Conservation (phyloP, 2,888 invertebrate species). For the Conomelus anceps region DNA sequence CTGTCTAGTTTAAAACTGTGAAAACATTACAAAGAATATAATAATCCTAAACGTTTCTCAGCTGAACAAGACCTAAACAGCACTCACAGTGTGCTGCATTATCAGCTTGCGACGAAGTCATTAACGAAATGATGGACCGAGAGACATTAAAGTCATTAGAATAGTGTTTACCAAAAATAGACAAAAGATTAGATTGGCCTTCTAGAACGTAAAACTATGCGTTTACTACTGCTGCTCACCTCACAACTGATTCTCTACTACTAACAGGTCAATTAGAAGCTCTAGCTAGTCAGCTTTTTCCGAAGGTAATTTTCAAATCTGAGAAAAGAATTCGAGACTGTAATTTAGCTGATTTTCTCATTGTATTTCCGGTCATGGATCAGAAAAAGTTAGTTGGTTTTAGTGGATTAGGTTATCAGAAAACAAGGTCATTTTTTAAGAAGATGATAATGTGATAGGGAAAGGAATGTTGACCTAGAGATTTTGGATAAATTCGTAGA, state of each 20-base stretch:
- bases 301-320: background rate
- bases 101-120: background rate
- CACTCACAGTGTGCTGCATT: too few species aligned
- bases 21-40: background rate
- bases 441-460: too few species aligned
- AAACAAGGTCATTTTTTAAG: background rate
- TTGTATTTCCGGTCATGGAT: background rate
- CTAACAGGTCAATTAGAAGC: constrained; percentile 6
- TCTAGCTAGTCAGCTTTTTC: background rate
- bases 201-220: background rate
- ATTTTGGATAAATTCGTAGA: background rate
- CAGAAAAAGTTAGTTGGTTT: background rate
- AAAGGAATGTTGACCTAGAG: background rate
- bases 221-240: background rate
- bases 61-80: background rate
- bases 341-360: background rate
- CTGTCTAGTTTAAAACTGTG: background rate
- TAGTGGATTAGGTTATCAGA: background rate
- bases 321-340: background rate
- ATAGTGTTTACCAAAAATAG: background rate
- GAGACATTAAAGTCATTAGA: background rate
- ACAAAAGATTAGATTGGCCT: background rate
- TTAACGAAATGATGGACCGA: background rate
- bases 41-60: background rate
- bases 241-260: background rate